Evolutionary conservation across 2,888 invertebrate species (phyloP).

Genomic region (Andrena praecox): DNA sequence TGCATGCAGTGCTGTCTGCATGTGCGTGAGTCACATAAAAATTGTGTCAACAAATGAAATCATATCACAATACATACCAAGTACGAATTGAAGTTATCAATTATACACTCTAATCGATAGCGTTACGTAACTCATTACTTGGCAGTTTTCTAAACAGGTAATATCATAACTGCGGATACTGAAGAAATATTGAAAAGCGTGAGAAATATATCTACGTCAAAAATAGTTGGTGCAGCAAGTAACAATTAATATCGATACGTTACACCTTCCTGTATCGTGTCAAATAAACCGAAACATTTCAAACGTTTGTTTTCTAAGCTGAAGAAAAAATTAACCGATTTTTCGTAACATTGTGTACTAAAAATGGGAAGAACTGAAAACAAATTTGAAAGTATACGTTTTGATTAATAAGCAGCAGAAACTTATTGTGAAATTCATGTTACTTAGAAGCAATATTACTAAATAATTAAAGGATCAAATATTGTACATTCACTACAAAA

Average conservation of each 20-base stretch:
- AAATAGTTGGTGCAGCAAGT: background rate
- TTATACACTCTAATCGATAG: slow-evolving; percentile 30
- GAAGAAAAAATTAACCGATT: slow-evolving; percentile 24
- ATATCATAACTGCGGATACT: background rate
- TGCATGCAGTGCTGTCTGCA: slow-evolving; percentile 1
- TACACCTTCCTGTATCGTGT: background rate
- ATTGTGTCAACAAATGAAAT: slow-evolving; percentile 45
- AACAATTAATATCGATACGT: background rate
- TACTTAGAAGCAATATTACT: slow-evolving; percentile 31
- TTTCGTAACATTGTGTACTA: background rate
- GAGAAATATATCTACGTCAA: background rate
- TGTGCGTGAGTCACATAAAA: background rate
- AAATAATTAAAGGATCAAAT: background rate
- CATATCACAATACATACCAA: slow-evolving; percentile 52
- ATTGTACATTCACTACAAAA: slow-evolving; percentile 1
- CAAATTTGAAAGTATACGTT: slow-evolving; percentile 40
- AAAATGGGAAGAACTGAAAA: slow-evolving; percentile 18
- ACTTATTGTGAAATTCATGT: slow-evolving; percentile 2
- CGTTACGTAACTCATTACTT: slow-evolving; percentile 19
- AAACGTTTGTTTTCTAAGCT: slow-evolving; percentile 26
- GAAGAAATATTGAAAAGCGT: background rate
- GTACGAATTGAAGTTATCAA: slow-evolving; percentile 37
- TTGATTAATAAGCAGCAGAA: background rate
- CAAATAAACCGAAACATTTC: background rate
- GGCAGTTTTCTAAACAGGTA: slow-evolving; percentile 9